These are phyloP conservation scores for Penelope pileata DNA, from an alignment of 2,113 vertebrate species.

Conservation along the genomic window DNA sequence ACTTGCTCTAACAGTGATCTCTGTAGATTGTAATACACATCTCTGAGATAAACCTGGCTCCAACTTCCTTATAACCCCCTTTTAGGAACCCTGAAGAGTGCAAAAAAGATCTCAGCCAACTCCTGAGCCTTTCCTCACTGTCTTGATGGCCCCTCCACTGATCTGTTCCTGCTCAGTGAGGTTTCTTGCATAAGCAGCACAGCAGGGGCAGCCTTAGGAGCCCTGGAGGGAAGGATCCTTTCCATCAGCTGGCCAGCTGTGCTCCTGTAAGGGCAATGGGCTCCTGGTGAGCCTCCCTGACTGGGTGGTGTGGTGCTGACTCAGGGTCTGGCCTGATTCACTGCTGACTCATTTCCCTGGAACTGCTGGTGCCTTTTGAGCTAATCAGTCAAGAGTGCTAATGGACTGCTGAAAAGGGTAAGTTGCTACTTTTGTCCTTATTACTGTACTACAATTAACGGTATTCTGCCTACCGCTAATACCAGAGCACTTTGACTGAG, in stretches of 20 bases:
- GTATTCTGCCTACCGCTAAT: not conserved
- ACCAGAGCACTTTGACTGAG: not conserved
- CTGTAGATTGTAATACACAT: not conserved
- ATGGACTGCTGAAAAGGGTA: conserved; percentile 32
- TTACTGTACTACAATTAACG: not conserved
- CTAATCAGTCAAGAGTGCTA: conserved; percentile 28
- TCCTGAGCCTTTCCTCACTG: not conserved
- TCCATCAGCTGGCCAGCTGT: not conserved
- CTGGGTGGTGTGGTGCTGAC: not conserved
- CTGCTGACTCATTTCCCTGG: conserved; percentile 28
- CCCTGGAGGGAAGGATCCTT: not conserved
- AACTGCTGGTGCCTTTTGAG: not conserved
- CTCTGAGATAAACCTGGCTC: not conserved
- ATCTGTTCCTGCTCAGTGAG: not conserved
- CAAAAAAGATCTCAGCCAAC: not conserved
- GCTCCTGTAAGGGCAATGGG: fast-evolving
- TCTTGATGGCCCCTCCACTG: not conserved
- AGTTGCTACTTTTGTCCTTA: conserved; percentile 10
- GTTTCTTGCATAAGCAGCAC: too few relatives aligned
- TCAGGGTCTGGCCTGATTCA: not conserved
- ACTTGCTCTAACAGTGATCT: not conserved
- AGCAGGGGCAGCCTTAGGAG: not conserved
- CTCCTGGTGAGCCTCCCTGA: not conserved
- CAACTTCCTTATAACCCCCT: not conserved
- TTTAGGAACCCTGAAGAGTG: not conserved